A percentile compares a stretch with the other conserved stretches of the same genome.
Evolutionary conservation across 2,113 vertebrate genomes (phyloP).

Genomic region (Ceyx cyanopectus): DNA sequence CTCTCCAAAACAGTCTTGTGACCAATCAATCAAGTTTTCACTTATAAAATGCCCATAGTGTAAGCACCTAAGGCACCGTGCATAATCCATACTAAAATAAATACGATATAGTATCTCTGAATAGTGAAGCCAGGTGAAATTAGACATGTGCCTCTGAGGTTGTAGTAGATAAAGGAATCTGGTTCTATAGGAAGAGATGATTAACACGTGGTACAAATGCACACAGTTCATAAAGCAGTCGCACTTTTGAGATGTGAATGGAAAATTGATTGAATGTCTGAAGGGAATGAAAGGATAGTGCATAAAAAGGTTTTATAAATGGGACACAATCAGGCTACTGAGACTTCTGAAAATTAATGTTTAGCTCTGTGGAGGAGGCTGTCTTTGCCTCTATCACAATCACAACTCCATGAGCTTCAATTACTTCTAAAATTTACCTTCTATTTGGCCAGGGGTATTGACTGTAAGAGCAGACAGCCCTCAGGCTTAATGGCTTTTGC

Average conservation of each 20-base stretch:
- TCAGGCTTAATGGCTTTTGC: background rate
- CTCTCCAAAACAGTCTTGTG: constrained; percentile 65
- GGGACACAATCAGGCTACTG: background rate
- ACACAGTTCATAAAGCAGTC: background rate
- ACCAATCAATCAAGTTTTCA: constrained; percentile 67
- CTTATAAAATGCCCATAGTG: constrained; percentile 29
- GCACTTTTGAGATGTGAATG: background rate
- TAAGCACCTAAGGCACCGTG: constrained; percentile 25
- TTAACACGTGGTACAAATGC: background rate
- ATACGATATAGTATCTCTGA: background rate
- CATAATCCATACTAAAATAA: constrained; percentile 53
- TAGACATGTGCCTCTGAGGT: constrained; percentile 36
- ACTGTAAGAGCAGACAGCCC: background rate
- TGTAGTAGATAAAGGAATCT: background rate
- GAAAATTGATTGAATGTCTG: constrained; percentile 31
- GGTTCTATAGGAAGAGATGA: background rate
- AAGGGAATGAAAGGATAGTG: background rate
- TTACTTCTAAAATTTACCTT: background rate
- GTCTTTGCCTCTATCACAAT: background rate
- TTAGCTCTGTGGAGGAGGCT: background rate
- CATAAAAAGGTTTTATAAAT: background rate
- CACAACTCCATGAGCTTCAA: background rate
- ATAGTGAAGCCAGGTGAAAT: constrained; percentile 48
- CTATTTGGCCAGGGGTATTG: background rate
- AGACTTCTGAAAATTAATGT: background rate